Percentiles rank a stretch among this genome's conserved stretches.
Evolutionary conservation across 2,888 invertebrate genomes (phyloP).

Genomic region (Drosophila fungiperda): DNA sequence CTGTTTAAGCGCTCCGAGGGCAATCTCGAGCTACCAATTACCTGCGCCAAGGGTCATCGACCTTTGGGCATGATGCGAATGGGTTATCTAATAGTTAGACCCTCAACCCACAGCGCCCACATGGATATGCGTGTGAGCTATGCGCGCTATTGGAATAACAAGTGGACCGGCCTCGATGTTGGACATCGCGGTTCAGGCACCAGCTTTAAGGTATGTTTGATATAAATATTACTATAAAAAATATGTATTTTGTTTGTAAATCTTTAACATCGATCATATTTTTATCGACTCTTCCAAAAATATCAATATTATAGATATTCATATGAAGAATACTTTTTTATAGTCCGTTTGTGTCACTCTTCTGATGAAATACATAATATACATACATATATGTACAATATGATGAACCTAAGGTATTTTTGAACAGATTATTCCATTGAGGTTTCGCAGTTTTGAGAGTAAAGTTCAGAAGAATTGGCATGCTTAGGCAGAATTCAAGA

Average conservation of each 20-base stretch:
- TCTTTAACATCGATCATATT: conserved; percentile 2
- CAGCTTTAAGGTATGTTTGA: conserved; percentile 89
- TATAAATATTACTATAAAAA: background rate
- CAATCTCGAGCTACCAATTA: conserved; percentile 92
- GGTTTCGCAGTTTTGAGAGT: conserved; percentile 14
- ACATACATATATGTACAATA: conserved; percentile 21
- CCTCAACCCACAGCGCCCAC: conserved; percentile 83
- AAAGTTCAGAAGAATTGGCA: conserved; percentile 5
- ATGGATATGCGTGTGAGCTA: conserved; percentile 93
- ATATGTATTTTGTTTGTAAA: conserved; percentile 1
- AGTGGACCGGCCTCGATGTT: conserved; percentile 95
- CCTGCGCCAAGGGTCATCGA: conserved; percentile 92
- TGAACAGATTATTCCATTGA: conserved; percentile 36
- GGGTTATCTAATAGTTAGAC: conserved; percentile 86
- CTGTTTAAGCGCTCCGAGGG: conserved; percentile 93
- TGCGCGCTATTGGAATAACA: conserved; percentile 93
- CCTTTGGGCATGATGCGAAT: conserved; percentile 92
- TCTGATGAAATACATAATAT: conserved; percentile 26
- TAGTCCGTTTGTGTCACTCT: conserved; percentile 32
- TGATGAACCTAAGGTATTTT: conserved; percentile 36
- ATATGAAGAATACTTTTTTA: conserved; percentile 19
- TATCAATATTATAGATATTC: conserved; percentile 32
- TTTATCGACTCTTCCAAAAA: conserved; percentile 29
- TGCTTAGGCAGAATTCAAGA: background rate
- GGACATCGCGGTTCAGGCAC: conserved; percentile 98